Base-by-base conservation (phyloP, 2,113 vertebrate species). In the Columba janthina region DNA sequence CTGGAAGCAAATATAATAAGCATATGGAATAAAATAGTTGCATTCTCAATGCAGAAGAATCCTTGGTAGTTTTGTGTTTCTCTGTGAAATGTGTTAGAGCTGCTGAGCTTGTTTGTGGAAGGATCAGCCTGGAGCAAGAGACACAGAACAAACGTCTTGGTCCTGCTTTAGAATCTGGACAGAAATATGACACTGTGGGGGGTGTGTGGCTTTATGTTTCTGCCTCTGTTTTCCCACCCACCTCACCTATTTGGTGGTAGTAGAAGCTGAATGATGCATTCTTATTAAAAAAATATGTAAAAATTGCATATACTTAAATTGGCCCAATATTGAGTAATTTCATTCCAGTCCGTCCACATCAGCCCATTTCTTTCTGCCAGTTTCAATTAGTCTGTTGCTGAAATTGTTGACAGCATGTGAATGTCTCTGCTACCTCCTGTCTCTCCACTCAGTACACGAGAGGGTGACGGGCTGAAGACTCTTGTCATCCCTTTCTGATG, bases 381-480 rank as follows among this genome's bases (percentile, higher is more conserved):
- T 69, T 95, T 91, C 90, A 94, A 83, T 97, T 96, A 96, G 83
- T 95, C 58, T 8, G 5, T 78, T 70, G 80, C 76, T 85, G 93
- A 78, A 89, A 74, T 76, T 73, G 88, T 40, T 95, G 91, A 81
- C 79, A 70, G 69, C 65, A 87, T 82, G 75, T 25, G 89, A 84
- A 76, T 76, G 48, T 79, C 84, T 94, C 46, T 58, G 80, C 88
- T 95, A 72, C 34, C 86, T 92, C 83, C 89, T 91, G 89, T 79
- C 78, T 93, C 75, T 93, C 61, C 8, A 2, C 44, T 81, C 77
- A 73, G 78, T 81, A 77, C 54, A 38, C 2, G 31, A 73, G 75
- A 89, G n/a, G 29, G 22, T 92, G 94, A 97, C 89, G 92, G 90
- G 25, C 86, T 96, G 74, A 92, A 90, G 87, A n/a, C n/a, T 88